Percentiles rank a stretch among this genome's conserved stretches.
Conservation (phyloP, 2,888 invertebrate genomes). For the Caenorhabditis zanzibari region DNA sequence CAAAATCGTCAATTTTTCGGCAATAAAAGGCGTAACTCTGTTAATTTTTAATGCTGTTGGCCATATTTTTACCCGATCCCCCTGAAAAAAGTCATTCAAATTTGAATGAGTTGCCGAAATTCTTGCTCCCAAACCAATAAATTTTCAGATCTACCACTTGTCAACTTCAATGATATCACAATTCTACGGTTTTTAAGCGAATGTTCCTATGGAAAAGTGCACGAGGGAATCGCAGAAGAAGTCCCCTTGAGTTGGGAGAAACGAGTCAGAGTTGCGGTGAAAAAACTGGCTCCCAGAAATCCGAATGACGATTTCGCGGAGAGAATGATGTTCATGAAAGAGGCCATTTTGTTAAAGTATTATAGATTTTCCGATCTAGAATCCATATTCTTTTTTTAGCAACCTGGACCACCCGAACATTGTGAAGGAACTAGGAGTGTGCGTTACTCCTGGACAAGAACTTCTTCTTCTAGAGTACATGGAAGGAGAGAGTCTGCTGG, state of each 20-base stretch:
- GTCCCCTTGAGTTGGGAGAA: slow-evolving; percentile 86
- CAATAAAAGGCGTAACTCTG: too few relatives aligned
- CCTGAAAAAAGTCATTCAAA: too few relatives aligned
- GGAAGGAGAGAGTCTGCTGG: slow-evolving; percentile 96
- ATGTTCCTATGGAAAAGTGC: slow-evolving; percentile 98
- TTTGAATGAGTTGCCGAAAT: too few relatives aligned
- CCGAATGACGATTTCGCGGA: slow-evolving; percentile 85
- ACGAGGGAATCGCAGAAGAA: slow-evolving; percentile 91
- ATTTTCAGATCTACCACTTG: slow-evolving; percentile 89
- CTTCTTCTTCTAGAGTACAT: slow-evolving; percentile 95
- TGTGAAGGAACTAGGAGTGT: slow-evolving; percentile 93
- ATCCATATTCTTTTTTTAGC: slow-evolving; percentile 85
- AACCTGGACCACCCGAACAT: slow-evolving; percentile 98
- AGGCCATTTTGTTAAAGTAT: slow-evolving; percentile 93
- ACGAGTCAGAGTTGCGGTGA: slow-evolving; percentile 92
- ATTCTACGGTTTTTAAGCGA: slow-evolving; percentile 93
- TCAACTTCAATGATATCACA: slow-evolving; percentile 91
- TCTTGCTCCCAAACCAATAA: too few relatives aligned
- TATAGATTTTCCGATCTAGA: not conserved
- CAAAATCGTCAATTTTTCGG: too few relatives aligned
- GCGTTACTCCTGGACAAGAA: slow-evolving; percentile 90
- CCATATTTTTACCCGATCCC: not conserved
- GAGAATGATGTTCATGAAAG: slow-evolving; percentile 95
- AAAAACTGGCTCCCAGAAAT: slow-evolving; percentile 83
- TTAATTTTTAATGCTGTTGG: too few relatives aligned